Evolutionary conservation across 2,113 vertebrate genomes (phyloP).

Genomic region (Centropristis striata): DNA sequence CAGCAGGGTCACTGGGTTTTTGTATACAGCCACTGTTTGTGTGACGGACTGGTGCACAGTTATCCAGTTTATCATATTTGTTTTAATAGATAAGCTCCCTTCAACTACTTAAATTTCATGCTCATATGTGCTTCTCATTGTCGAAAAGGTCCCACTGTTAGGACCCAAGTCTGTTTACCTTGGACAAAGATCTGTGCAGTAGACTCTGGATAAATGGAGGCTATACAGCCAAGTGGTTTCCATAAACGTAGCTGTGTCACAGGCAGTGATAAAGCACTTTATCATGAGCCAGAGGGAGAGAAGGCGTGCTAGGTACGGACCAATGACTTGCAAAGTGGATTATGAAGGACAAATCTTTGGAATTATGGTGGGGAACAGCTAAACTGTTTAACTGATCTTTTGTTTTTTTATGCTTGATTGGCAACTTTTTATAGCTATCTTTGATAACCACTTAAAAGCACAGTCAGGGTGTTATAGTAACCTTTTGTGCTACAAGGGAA

Average conservation of each 20-base stretch:
- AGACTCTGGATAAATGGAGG: slow-evolving; percentile 30
- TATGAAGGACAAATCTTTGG: slow-evolving; percentile 39
- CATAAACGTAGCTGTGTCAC: slow-evolving; percentile 40
- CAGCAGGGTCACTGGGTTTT: slow-evolving; percentile 66
- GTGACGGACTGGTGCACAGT: slow-evolving; percentile 24
- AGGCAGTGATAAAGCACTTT: slow-evolving; percentile 52
- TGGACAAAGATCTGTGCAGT: slow-evolving; percentile 42
- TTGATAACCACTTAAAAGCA: background rate
- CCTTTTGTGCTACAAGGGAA: background rate
- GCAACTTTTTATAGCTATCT: background rate
- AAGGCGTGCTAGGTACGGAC: background rate
- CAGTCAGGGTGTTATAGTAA: background rate
- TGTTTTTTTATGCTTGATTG: background rate
- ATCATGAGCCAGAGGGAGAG: slow-evolving; percentile 17
- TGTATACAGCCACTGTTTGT: slow-evolving; percentile 52
- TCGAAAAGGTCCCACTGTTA: slow-evolving; percentile 7
- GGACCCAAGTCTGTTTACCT: slow-evolving; percentile 42
- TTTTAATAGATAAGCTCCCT: slow-evolving; percentile 51
- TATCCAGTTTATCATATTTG: slow-evolving; percentile 66
- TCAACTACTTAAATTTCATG: slow-evolving; percentile 36
- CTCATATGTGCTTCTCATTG: background rate
- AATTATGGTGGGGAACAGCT: slow-evolving; percentile 1
- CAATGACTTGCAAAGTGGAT: slow-evolving; percentile 29
- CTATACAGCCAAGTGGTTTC: slow-evolving; percentile 32
- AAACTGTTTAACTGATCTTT: background rate